Evolutionary conservation across 2,113 vertebrate genomes (phyloP).

Genomic region (rabbit (Oryctolagus cuniculus)): mOryCun1.1 NC_091432.1:69842501-69843000

Average conservation of each 20-base stretch:
- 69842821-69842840: constrained; percentile 73
- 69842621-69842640: not conserved
- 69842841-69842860: constrained; percentile 72
- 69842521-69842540: not conserved
- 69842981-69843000: constrained; percentile 78
- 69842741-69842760: constrained; percentile 80
- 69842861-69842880: constrained; percentile 53
- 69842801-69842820: constrained; percentile 74
- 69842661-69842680: constrained; percentile 59
- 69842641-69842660: not conserved
- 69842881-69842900: not conserved
- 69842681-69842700: constrained; percentile 41
- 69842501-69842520: not conserved
- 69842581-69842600: not conserved
- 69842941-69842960: constrained; percentile 75
- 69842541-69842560: not conserved
- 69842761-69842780: constrained; percentile 71
- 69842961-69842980: constrained; percentile 69
- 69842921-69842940: constrained; percentile 45
- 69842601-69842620: constrained; percentile 16
- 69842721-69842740: constrained; percentile 72
- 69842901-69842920: constrained; percentile 42
- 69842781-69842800: constrained; percentile 54
- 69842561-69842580: not conserved
- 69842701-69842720: not conserved